Percentiles rank a stretch among this genome's conserved stretches.
Conservation (phyloP, 1,140 invertebrate species). For the Brachionus plicatilis region DNA sequence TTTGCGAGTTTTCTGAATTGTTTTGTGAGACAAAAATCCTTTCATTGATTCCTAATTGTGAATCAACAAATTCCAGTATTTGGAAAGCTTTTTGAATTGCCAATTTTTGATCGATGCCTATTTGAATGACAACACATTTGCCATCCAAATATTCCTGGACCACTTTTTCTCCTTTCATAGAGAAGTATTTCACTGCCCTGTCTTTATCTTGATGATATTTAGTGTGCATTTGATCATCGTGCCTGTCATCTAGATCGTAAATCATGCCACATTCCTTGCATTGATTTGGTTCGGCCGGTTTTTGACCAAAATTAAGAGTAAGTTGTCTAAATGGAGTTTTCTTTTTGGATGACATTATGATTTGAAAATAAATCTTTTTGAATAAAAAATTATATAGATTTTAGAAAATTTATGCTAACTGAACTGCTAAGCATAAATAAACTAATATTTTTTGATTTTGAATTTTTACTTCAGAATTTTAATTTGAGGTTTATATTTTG, state of each 20-base stretch:
- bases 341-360: conserved; percentile 3
- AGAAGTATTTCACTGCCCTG: not conserved
- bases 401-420: not conserved
- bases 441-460: too few relatives aligned
- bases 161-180: not conserved
- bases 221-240: not conserved
- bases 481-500: too few relatives aligned
- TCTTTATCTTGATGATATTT: conserved; percentile 16
- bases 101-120: not conserved
- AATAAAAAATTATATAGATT: not conserved
- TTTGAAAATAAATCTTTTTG: not conserved
- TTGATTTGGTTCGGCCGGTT: conserved; percentile 2
- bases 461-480: too few relatives aligned
- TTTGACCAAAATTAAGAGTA: conserved; percentile 17
- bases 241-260: not conserved
- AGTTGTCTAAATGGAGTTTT: conserved; percentile 24
- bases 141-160: conserved; percentile 13
- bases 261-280: conserved; percentile 25
- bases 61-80: conserved; percentile 16
- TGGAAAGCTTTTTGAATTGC: not conserved
- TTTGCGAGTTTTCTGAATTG: not conserved
- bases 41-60: conserved; percentile 10
- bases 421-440: too few relatives aligned
- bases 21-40: not conserved
- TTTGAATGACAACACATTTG: conserved; percentile 16